Evolutionary conservation across 2,113 vertebrate species (phyloP).

Genomic region (Eulemur macaco): DNA sequence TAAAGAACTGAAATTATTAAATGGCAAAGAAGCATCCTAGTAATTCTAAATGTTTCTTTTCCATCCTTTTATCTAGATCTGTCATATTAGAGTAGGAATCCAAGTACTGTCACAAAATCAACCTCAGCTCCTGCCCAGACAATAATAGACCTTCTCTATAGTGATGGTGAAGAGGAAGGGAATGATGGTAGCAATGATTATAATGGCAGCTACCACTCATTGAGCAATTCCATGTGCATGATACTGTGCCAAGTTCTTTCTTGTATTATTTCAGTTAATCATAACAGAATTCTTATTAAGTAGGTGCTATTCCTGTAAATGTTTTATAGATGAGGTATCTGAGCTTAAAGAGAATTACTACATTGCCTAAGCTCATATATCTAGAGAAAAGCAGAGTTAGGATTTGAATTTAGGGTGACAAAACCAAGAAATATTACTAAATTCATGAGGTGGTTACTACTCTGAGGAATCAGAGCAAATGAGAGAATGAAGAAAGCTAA

Average conservation of each 20-base stretch:
- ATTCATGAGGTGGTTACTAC: background rate
- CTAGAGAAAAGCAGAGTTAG: background rate
- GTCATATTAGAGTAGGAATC: background rate
- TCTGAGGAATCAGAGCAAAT: constrained; percentile 14
- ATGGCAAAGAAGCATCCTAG: background rate
- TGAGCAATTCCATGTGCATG: background rate
- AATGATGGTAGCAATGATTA: background rate
- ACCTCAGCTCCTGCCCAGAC: background rate
- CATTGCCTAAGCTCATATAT: background rate
- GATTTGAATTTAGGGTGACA: background rate
- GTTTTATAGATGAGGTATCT: background rate
- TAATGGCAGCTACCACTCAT: background rate
- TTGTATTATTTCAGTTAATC: background rate
- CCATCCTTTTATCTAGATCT: background rate
- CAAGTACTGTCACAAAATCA: background rate
- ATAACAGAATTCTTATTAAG: background rate
- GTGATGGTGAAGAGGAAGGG: background rate
- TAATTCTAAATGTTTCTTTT: background rate
- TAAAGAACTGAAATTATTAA: background rate
- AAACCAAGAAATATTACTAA: background rate
- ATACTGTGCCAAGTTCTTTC: background rate
- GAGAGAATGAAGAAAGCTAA: background rate
- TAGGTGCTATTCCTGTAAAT: background rate
- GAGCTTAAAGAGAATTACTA: background rate
- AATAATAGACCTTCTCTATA: background rate